phyloP scores from a whole-genome alignment of 2,888 invertebrate genomes.

The Timema cristinae region DNA sequence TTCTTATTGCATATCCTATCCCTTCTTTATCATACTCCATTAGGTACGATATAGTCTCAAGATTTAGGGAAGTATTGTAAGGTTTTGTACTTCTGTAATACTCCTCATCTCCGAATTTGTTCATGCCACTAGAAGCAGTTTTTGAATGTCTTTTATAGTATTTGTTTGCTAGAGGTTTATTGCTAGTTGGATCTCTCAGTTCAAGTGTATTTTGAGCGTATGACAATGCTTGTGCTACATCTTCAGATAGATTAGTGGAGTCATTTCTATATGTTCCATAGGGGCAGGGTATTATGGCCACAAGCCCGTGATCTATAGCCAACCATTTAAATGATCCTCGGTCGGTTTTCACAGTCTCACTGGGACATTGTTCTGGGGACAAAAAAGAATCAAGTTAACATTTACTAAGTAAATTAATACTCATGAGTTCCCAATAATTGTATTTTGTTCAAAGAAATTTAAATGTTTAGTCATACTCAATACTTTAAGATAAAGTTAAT shows the following conservation, averaged over 20 bases:
- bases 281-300: conserved; percentile 21
- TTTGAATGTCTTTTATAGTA: no score
- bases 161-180: no score
- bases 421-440: no score
- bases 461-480: no score
- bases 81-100: not conserved
- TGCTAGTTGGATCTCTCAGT: no score
- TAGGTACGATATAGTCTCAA: not conserved
- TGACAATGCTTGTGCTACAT: no score
- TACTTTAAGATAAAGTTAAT: no score
- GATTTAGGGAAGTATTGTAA: not conserved
- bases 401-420: not conserved
- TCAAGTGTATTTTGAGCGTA: no score
- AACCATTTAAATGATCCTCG: conserved; percentile 23
- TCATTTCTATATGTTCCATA: conserved; percentile 20
- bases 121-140: no score
- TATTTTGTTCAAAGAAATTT: no score
- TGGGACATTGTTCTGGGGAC: conserved; percentile 17
- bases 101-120: not conserved
- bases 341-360: conserved; percentile 22
- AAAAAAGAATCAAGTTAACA: not conserved
- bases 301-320: conserved; percentile 20
- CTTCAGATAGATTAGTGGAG: not conserved
- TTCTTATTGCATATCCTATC: conserved; percentile 19
- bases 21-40: conserved; percentile 11